These are phyloP conservation scores for Drosophila pseudotalamancana DNA, from an alignment of 2,888 invertebrate genomes.

Conservation along the genomic window DNA sequence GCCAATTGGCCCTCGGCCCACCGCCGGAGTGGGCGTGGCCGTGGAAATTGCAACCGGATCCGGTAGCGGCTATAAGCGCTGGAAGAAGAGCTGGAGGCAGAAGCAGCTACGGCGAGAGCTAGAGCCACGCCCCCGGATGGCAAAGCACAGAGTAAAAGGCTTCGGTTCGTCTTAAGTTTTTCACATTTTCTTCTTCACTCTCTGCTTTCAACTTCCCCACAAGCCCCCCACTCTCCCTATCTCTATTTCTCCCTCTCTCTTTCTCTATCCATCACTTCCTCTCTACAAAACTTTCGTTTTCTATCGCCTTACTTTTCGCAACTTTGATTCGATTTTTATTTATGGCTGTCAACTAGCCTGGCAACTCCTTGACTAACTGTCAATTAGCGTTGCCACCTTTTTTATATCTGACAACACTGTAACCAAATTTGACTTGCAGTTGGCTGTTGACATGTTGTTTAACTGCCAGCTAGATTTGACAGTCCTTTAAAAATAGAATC, in stretches of 20 bases:
- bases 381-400: not conserved
- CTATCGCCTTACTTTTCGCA: not conserved
- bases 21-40: constrained; percentile 2
- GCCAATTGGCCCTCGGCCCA: no score
- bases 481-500: no score
- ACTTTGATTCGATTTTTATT: not conserved
- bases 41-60: not conserved
- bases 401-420: not conserved
- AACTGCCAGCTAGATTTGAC: no score
- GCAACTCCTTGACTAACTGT: not conserved
- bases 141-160: constrained; percentile 37
- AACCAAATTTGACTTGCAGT: not conserved
- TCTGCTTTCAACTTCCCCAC: constrained; percentile 14
- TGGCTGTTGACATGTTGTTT: not conserved
- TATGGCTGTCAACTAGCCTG: not conserved
- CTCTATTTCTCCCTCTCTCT: not conserved
- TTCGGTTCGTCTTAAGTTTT: constrained; percentile 82
- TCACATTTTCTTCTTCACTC: constrained; percentile 24
- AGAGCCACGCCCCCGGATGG: constrained; percentile 2
- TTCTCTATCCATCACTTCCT: not conserved
- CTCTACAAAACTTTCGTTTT: not conserved
- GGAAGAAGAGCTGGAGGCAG: constrained; percentile 77
- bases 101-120: constrained; percentile 9
- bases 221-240: not conserved
- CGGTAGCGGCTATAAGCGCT: constrained; percentile 69